A percentile compares a stretch with the other conserved stretches of the same genome.
phyloP scores from a whole-genome alignment of 2,113 vertebrate species.

The Gallinago media region DNA sequence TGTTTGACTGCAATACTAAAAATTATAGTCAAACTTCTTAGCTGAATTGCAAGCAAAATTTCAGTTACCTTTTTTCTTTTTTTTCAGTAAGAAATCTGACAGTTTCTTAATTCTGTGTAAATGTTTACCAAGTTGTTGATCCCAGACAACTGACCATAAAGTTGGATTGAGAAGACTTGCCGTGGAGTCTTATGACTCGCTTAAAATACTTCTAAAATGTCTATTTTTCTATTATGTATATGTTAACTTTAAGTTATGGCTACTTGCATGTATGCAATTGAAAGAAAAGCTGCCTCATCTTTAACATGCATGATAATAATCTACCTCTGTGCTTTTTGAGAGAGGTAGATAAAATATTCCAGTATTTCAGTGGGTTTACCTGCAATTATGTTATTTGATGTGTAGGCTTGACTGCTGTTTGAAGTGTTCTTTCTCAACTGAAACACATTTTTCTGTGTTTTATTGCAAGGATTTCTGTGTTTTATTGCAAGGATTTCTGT shows the following conservation, averaged over 20 bases:
- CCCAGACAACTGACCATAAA: not conserved
- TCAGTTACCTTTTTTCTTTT: not conserved
- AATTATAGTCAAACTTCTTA: not conserved
- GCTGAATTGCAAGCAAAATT: not conserved
- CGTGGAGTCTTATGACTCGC: not conserved
- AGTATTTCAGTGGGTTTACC: not conserved
- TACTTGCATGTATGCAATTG: slow-evolving; percentile 24
- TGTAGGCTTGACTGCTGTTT: slow-evolving; percentile 6
- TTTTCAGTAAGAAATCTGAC: not conserved
- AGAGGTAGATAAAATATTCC: not conserved
- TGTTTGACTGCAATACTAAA: slow-evolving; percentile 6
- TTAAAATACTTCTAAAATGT: not conserved
- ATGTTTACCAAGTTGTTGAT: not conserved
- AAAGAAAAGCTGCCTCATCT: not conserved
- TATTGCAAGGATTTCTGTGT: slow-evolving; percentile 52
- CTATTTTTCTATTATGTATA: not conserved
- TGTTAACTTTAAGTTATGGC: not conserved
- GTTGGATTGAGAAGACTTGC: not conserved
- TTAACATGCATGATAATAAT: slow-evolving; percentile 9
- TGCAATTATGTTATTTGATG: not conserved
- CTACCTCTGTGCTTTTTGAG: not conserved
- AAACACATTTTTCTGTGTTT: not conserved
- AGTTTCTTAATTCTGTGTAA: slow-evolving; percentile 1
- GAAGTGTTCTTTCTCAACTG: slow-evolving; percentile 37
- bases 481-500: slow-evolving; percentile 47